Conservation (phyloP, 2,797 vertebrate species). For the Clarias laeviceps region DNA sequence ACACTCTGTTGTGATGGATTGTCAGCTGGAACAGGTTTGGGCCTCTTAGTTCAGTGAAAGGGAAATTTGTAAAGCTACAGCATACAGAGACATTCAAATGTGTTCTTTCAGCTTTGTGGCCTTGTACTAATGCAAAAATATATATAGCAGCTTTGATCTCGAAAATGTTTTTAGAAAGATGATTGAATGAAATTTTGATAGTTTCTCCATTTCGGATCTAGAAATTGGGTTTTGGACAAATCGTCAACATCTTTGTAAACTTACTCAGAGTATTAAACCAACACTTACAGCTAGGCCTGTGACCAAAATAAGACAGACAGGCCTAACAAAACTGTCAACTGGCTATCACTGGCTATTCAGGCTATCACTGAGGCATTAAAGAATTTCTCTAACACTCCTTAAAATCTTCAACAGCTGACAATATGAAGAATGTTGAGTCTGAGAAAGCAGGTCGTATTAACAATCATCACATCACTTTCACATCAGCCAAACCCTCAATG, state of each 20-base stretch:
- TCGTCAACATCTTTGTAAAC: neutral
- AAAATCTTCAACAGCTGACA: neutral
- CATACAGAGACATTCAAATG: no score
- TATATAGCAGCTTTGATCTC: no score
- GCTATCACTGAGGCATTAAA: neutral
- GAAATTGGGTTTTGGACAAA: neutral
- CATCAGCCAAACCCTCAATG: neutral
- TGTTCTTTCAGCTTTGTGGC: no score
- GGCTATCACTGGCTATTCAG: no score
- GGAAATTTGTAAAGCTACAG: no score
- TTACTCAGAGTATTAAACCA: neutral
- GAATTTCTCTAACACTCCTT: neutral
- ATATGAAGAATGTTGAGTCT: neutral
- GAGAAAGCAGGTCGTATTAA: neutral
- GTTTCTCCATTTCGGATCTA: neutral
- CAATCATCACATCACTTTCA: no score
- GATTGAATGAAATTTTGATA: neutral
- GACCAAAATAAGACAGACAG: neutral
- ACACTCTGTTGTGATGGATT: neutral
- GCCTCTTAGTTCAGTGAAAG: neutral
- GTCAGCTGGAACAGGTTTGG: neutral
- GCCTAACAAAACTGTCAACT: neutral
- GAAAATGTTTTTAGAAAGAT: no score
- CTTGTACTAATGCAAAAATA: neutral
- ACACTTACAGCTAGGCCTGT: neutral